Evolutionary conservation across 2,888 invertebrate species (phyloP), one percentile per base, ranked within the genome.

Genomic region (Cephalotes varians): DNA sequence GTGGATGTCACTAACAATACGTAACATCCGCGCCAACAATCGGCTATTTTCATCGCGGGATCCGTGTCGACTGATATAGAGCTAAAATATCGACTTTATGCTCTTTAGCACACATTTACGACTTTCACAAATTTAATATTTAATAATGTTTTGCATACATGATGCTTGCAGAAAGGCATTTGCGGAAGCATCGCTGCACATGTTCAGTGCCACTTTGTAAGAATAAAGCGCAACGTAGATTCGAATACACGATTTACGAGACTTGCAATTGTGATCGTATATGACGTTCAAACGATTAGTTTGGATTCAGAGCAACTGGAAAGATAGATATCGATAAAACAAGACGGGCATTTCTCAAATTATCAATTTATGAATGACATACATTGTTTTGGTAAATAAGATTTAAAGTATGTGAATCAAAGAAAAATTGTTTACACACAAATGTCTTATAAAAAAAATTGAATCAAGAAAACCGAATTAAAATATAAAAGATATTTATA

Each of bases 101-200:
- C 10, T 47, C 10, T 34, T 56, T 58, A 58, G 44, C 0, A 54
- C 15, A 21, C 18, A 12, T 56, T 28, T 25, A 34, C 25, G 56
- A 58, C 44, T 44, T 10, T 58, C 5, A 47, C 1, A n/a, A 25
- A 56, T 21, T 77, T 69, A 77, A 77, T 77, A 77, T 47, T 77
- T 77, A 77, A 77, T 76, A 28, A 64, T 77, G 44, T 69, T 77
- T 77, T 77, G 56, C 77, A 77, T 71, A 47, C 25, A 58, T 34
- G 6, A 56, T 44, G 44, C 18, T 18, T 21, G 18, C 67, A 58
- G 25, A 18, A 47, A 31, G 56, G 1, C 44, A 58, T 25, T 56
- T 34, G 18, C 7, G 44, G 12, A 25, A 71, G 18, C 21, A 18
- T 58, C n/a, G 34, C 7, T 47, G 28, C 18, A 12, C 34, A 40